A percentile compares a stretch with the other conserved stretches of the same genome.
phyloP scores from a whole-genome alignment of 2,888 invertebrate species.

The Coelinius sp. region DNA sequence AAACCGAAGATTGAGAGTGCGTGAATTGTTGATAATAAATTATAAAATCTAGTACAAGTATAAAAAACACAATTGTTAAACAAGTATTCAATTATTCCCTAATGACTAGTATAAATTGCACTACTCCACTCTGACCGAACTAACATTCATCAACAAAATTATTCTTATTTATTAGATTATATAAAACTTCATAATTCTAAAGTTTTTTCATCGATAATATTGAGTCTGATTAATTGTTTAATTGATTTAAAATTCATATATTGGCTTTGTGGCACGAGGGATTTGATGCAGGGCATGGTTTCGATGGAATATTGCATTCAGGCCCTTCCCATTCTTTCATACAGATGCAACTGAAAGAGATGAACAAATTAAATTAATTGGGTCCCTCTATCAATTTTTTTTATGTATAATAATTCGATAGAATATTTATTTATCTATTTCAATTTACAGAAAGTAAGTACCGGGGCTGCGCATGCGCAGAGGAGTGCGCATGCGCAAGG shows the following conservation, averaged over 20 bases:
- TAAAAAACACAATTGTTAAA: slow-evolving; percentile 15
- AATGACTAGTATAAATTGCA: slow-evolving; percentile 13
- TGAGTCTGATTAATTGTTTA: not conserved
- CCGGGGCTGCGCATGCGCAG: too few relatives aligned
- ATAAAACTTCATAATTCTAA: slow-evolving; percentile 38
- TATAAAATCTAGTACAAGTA: slow-evolving; percentile 22
- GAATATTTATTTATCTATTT: too few relatives aligned
- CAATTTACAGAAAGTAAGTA: too few relatives aligned
- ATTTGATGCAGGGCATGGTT: slow-evolving; percentile 50
- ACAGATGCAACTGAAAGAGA: slow-evolving; percentile 78
- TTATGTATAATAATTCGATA: too few relatives aligned
- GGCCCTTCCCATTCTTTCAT: slow-evolving; percentile 82
- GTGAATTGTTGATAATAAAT: slow-evolving; percentile 31
- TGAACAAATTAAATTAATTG: slow-evolving; percentile 6
- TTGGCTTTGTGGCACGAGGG: slow-evolving; percentile 52
- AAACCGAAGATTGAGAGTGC: slow-evolving; percentile 52
- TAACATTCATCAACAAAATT: slow-evolving; percentile 26
- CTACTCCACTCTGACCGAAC: slow-evolving; percentile 11
- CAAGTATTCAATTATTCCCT: not conserved
- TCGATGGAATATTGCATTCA: slow-evolving; percentile 60
- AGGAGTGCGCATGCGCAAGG: too few relatives aligned
- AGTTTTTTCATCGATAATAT: slow-evolving; percentile 6
- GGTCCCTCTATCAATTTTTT: not conserved
- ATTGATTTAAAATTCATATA: slow-evolving; percentile 32
- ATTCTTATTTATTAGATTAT: slow-evolving; percentile 9